phyloP scores from a whole-genome alignment of 2,888 invertebrate genomes.

The Exephanes ischioxanthus region DNA sequence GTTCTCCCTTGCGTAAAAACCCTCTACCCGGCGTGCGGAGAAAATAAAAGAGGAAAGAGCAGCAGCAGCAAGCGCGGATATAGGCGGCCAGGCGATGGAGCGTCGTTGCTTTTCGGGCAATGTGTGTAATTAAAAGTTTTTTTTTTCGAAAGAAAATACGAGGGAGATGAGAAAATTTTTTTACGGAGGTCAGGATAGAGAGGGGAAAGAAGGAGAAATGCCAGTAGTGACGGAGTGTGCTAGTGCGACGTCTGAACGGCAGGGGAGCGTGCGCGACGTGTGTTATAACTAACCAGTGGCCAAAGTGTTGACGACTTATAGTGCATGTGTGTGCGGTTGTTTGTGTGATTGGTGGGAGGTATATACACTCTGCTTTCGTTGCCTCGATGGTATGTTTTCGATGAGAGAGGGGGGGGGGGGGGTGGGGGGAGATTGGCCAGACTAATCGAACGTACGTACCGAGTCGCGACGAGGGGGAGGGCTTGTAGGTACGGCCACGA shows the following conservation, averaged over 20 bases:
- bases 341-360: constrained; percentile 20
- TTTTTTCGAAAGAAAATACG: background rate
- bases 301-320: constrained; percentile 44
- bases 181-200: background rate
- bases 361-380: constrained; percentile 35
- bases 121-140: background rate
- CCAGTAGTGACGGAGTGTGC: constrained; percentile 29
- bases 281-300: constrained; percentile 51
- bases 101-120: background rate
- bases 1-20: constrained; percentile 4
- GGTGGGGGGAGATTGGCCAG: background rate
- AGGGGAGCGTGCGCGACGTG: constrained; percentile 54
- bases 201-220: constrained; percentile 1
- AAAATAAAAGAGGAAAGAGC: background rate
- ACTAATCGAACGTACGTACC: constrained; percentile 32
- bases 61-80: background rate
- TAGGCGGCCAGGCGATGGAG: background rate
- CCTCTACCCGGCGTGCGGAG: background rate
- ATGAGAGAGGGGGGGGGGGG: constrained; percentile 3
- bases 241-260: constrained; percentile 55
- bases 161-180: too few relatives aligned
- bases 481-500: constrained; percentile 1
- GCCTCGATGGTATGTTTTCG: constrained; percentile 52
- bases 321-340: constrained; percentile 31
- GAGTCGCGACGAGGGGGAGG: background rate